Evolutionary conservation across 2,888 invertebrate genomes (phyloP), one percentile per base, ranked within the genome.

Genomic region (Nephrotoma flavescens): DNA sequence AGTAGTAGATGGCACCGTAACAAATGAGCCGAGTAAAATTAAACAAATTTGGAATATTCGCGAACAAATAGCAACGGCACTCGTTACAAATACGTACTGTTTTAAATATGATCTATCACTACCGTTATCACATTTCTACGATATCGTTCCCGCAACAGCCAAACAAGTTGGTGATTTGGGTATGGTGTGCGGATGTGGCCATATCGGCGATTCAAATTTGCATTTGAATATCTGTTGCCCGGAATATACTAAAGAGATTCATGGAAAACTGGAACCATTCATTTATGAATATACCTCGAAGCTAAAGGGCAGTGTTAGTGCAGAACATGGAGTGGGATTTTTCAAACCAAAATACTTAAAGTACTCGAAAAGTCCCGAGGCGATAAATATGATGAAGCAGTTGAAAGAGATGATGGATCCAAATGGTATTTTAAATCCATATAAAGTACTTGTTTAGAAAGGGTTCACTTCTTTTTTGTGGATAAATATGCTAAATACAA

Each of bases 71-170:
- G 90, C 92, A 0, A 94, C 97, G 0, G 95, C 95, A 87, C 95
- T 96, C 0, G 93, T 96, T 12, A 90, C 96, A 87, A 96, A 97
- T 88, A 98, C 98, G 6, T 98, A 97, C 91, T 95, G 96, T 86
- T 98, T 96, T 92, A 99, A 99, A 90, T 99, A 99, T 90, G 99
- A 99, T 91, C 94, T 99, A 4, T 98, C 99, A 0, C 91, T 99
- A 87, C 99, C 99, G 0, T 92, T 96, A 57, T 92, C 93, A 7
- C 91, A 95, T 87, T 99, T 97, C 92, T 99, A 99, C 91, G 94
- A 95, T 19, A 92, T 98, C 83, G 96, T 98, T 4, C 94, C 95
- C 19, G 93, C 93, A 44, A 93, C 97, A 91, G 92, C 93, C 44
- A 92, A 95, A 87, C 93, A 94, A 87, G 91, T 98, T 86, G 95